Evolutionary conservation across 2,888 invertebrate genomes (phyloP).

Genomic region (Sialis lutaria): DNA sequence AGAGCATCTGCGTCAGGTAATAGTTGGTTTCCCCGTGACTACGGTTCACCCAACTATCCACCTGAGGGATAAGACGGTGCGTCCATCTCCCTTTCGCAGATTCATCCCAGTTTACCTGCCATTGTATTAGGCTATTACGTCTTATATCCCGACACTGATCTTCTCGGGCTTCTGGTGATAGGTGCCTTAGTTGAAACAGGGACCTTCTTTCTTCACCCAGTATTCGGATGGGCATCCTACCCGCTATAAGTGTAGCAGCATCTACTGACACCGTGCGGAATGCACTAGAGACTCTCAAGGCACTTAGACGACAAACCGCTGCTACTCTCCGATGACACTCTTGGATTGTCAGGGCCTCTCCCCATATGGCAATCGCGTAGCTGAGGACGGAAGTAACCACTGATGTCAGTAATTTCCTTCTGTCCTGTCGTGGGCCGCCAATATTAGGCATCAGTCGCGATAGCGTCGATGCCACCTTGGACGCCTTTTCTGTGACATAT

Average conservation of each 20-base stretch:
- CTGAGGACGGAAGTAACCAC: conserved; percentile 8
- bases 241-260: conserved; percentile 8
- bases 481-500: conserved; percentile 5
- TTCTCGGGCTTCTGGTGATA: no score
- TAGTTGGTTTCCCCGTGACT: neutral
- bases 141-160: no score
- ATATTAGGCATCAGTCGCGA: neutral
- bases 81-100: conserved; percentile 8
- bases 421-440: conserved; percentile 9
- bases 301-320: conserved; percentile 6
- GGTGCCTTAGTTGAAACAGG: no score
- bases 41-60: conserved; percentile 1
- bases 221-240: conserved; percentile 7
- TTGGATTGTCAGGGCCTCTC: conserved; percentile 1
- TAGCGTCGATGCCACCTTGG: conserved; percentile 5
- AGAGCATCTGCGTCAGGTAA: neutral
- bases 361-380: conserved; percentile 10
- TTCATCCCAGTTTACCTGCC: conserved; percentile 6
- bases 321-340: conserved; percentile 3
- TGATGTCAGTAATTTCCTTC: conserved; percentile 8
- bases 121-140: neutral
- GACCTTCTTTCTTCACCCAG: conserved; percentile 1
- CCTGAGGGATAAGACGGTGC: no score
- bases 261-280: conserved; percentile 10
- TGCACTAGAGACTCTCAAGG: conserved; percentile 7